phyloP scores from a whole-genome alignment of 2,797 vertebrate species.

The Catharus ustulatus region DNA sequence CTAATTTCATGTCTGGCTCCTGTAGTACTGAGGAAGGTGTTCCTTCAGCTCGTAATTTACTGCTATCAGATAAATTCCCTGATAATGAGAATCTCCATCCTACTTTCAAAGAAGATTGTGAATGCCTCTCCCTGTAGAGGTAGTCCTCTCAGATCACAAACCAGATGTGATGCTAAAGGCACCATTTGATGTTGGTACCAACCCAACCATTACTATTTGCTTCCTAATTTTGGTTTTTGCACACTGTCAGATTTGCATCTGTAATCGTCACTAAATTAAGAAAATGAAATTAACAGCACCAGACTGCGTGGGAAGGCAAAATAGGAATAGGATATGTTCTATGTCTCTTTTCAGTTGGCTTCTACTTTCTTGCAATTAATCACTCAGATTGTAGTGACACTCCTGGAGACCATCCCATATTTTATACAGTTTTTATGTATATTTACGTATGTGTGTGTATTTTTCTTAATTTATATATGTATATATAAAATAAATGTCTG shows the following conservation, averaged over 20 bases:
- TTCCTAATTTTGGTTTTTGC: slow-evolving; percentile 29
- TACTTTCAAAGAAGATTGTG: not conserved
- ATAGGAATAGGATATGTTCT: not conserved
- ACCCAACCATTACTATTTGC: not conserved
- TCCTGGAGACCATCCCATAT: not conserved
- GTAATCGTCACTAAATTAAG: not conserved
- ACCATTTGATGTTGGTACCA: slow-evolving; percentile 13
- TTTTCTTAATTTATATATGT: not conserved
- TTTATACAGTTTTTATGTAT: not conserved
- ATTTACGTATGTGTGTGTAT: not conserved
- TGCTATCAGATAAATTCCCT: slow-evolving; percentile 3
- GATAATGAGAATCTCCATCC: not conserved
- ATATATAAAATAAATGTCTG: not conserved
- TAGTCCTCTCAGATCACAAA: not conserved
- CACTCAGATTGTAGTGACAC: not conserved
- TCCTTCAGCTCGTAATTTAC: not conserved
- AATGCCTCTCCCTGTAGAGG: not conserved
- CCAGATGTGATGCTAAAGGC: slow-evolving; percentile 4
- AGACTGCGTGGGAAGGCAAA: not conserved
- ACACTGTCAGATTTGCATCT: slow-evolving; percentile 4
- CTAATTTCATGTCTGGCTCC: slow-evolving; percentile 29
- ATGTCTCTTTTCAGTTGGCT: not conserved
- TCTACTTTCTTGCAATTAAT: not conserved
- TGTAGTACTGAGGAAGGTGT: not conserved
- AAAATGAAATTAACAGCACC: not conserved